A percentile compares a stretch with the other conserved stretches of the same genome.
These are phyloP conservation scores for Neotoxoptera formosana DNA, from an alignment of 1,140 invertebrate species.

Conservation along the genomic window DNA sequence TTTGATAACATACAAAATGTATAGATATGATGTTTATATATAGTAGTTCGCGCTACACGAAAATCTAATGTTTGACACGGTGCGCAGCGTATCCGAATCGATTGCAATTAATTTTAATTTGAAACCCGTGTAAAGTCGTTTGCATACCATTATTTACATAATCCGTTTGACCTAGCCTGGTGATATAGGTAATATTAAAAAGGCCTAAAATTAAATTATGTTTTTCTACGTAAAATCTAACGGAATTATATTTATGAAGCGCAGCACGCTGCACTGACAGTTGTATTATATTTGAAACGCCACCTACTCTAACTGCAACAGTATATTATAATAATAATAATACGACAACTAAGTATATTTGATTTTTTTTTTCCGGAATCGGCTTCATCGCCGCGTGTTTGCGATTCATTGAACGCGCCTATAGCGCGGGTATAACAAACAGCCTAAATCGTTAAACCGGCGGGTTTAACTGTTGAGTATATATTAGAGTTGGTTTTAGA, in stretches of 20 bases:
- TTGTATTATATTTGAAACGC: not conserved
- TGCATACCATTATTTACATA: conserved; percentile 17
- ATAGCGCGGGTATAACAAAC: not conserved
- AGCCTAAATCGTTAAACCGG: not conserved
- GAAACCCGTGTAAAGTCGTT: not conserved
- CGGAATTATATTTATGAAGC: not conserved
- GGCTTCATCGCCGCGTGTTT: not conserved
- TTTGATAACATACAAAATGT: not conserved
- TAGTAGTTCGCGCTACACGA: not conserved
- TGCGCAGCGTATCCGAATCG: not conserved
- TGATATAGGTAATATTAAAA: not conserved
- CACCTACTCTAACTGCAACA: not conserved
- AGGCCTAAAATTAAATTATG: not conserved
- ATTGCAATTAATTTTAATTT: conserved; percentile 19
- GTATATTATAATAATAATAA: not conserved
- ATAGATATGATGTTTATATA: too few relatives aligned
- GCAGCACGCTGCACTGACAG: not conserved
- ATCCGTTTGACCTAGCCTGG: not conserved
- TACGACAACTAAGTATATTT: not conserved
- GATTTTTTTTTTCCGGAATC: not conserved
- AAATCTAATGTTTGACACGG: not conserved
- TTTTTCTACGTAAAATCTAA: not conserved
- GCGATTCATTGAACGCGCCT: not conserved
- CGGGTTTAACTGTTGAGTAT: not conserved
- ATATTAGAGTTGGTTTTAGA: not conserved